These are phyloP conservation scores for Ochlodes sylvanus DNA, from an alignment of 2,888 invertebrate species.

Conservation along the genomic window DNA sequence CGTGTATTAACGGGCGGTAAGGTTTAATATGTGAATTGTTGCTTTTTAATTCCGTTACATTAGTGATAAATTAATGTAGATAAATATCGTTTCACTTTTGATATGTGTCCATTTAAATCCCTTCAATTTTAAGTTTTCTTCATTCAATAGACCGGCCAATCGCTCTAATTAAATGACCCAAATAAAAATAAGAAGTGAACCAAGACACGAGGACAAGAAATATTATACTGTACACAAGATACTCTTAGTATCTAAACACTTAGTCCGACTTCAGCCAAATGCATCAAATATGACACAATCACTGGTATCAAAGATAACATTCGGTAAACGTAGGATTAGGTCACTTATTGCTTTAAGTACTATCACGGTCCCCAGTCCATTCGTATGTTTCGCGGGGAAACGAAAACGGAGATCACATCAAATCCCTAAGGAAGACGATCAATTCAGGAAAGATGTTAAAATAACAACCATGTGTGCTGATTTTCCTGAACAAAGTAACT, in stretches of 20 bases:
- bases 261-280: slow-evolving; percentile 12
- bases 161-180: background rate
- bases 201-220: background rate
- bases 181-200: slow-evolving; percentile 20
- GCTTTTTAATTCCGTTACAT: too few relatives aligned
- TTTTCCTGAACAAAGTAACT: too few relatives aligned
- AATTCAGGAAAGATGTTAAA: too few relatives aligned
- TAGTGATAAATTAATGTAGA: too few relatives aligned
- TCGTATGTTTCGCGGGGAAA: slow-evolving; percentile 36
- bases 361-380: slow-evolving; percentile 74
- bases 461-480: too few relatives aligned
- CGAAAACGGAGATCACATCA: too few relatives aligned
- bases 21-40: too few relatives aligned
- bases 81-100: too few relatives aligned
- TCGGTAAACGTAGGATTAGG: slow-evolving; percentile 17
- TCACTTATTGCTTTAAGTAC: slow-evolving; percentile 71
- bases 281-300: background rate
- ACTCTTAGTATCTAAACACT: slow-evolving; percentile 31
- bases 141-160: background rate
- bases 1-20: background rate
- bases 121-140: too few relatives aligned
- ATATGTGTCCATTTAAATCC: too few relatives aligned
- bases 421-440: too few relatives aligned
- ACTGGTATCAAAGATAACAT: slow-evolving; percentile 8
- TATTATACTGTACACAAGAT: slow-evolving; percentile 21